Base-by-base conservation (phyloP, 2,797 vertebrate genomes). In the Psittacula echo region DNA sequence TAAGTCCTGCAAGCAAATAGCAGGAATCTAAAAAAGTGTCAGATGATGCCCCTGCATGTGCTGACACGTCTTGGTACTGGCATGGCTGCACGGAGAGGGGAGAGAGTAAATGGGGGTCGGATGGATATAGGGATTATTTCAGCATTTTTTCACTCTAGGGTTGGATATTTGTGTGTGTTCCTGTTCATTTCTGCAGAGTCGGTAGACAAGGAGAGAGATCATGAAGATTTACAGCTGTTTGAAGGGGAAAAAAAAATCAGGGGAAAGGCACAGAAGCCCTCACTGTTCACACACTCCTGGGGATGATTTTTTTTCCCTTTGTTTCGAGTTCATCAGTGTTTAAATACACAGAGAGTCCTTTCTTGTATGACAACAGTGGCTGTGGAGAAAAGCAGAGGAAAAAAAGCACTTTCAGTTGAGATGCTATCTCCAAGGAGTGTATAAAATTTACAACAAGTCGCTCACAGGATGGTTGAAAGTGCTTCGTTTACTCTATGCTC, bases 251-350 rank as follows among this genome's bases (percentile, higher is more conserved):
- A 54, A 58, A 68, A 76, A 91, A 77, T 42, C 20, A 74, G 74
- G 61, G 85, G 72, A 88, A 70, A 90, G 84, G 76, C 77, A 26
- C 70, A 85, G 51, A 30, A 67, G 30, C 41, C 45, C 22, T 93
- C 20, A 9, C 51, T 86, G 81, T 58, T 90, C 93, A 85, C 70
- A 74, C 23, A 50, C 66, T 95, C 58, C 67, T 79, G 76, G 71
- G 76, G 87, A 81, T 81, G 64, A 45, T 65, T 70, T 96, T 85
- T 65, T 77, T n/a, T 0, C 41, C 26, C 42, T 93, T 87, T 95
- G 79, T 94, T 96, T 94, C 93, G 92, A 94, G 94, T 90, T 94
- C 75, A 95, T 94, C 72, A 75, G 22, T 42, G 3, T 89, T 89
- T 90, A 94, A 93, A 95, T 39, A 77, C 54, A 79, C 32, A 91